Evolutionary conservation across 2,888 invertebrate species (phyloP), one percentile per base, ranked within the genome.

Genomic region (Yponomeuta sedellus): DNA sequence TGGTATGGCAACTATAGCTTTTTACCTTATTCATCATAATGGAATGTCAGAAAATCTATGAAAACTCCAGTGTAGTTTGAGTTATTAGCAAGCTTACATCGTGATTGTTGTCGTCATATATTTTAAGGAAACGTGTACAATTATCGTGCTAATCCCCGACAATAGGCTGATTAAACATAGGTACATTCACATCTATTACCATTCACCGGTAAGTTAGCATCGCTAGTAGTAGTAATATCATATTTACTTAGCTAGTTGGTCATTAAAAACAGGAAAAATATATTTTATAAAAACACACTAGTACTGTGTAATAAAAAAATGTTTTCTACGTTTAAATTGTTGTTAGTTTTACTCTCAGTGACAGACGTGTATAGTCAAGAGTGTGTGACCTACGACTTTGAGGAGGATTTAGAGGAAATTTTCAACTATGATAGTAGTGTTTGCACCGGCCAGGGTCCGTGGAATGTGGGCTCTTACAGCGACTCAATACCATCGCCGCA

Each of bases 371-470:
- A 58, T 10, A 11, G 78, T 70, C 76, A 81, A 25, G 69, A 70
- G 61, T 84, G 85, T 70, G 73, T 79, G 12, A 74, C 72, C 65
- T 80, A 78, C 68, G 74, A 75, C 56, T 83, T 84, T 66, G 80
- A 79, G 67, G 73, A 77, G 22, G 72, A 73, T 10, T 79, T 74
- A 39, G 70, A 75, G 2, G 70, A 70, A 4, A 66, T 71, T 2
- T 86, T 86, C 66, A 69, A 67, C 16, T 71, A 73, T 66, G 68
- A 71, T 28, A 59, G 61, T 22, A 71, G 72, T 1, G 65, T 74
- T 2, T 85, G 81, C 66, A 22, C 16, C 0, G 25, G 64, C 28
- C 67, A 67, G 59, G 64, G 65, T 0, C 68, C 69, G 34, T 85
- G 84, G 85, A 68, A 70, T 2, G 64, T 75, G 20, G 72, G 72